A percentile compares a stretch with the other conserved stretches of the same genome.
Conservation (phyloP, 2,797 vertebrate genomes). For the Acestrorhynchus altus region DNA sequence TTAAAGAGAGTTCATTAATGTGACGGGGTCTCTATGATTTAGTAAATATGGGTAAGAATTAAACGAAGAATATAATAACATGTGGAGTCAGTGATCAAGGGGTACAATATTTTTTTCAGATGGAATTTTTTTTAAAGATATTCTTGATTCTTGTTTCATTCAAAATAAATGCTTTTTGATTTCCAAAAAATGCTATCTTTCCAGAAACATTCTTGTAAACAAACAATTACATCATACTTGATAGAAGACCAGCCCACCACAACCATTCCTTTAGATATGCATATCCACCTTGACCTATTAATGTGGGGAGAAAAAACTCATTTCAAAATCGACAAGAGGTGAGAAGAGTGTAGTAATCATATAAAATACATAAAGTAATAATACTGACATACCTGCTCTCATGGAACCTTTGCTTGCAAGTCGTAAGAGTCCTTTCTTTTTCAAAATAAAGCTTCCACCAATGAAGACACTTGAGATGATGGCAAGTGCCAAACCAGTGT, state of each 20-base stretch:
- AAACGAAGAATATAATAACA: neutral
- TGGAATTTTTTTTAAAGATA: neutral
- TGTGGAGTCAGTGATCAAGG: constrained; percentile 16
- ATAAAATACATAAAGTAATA: neutral
- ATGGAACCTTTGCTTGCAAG: constrained; percentile 78
- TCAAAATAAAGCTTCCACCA: constrained; percentile 85
- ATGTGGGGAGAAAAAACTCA: neutral
- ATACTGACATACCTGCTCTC: constrained; percentile 80
- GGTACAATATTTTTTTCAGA: neutral
- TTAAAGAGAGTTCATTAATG: neutral
- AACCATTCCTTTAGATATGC: constrained; percentile 87
- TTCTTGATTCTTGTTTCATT: neutral
- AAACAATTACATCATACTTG: constrained; percentile 79
- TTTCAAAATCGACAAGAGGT: neutral
- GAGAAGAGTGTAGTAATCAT: too few relatives aligned
- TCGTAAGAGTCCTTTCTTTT: constrained; percentile 87
- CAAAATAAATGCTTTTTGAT: neutral
- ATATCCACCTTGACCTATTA: constrained; percentile 84
- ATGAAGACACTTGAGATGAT: constrained; percentile 84
- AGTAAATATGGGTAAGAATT: neutral
- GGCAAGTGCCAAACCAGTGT: constrained; percentile 80
- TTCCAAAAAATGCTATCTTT: constrained; percentile 46
- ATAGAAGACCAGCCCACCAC: constrained; percentile 89
- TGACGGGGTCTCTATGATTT: neutral
- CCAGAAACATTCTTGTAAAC: constrained; percentile 26